Percentiles rank a stretch among this genome's conserved stretches.
These are phyloP conservation scores for Rhynchopsitta pachyrhyncha DNA, from an alignment of 2,113 vertebrate genomes.

Conservation along the genomic window DNA sequence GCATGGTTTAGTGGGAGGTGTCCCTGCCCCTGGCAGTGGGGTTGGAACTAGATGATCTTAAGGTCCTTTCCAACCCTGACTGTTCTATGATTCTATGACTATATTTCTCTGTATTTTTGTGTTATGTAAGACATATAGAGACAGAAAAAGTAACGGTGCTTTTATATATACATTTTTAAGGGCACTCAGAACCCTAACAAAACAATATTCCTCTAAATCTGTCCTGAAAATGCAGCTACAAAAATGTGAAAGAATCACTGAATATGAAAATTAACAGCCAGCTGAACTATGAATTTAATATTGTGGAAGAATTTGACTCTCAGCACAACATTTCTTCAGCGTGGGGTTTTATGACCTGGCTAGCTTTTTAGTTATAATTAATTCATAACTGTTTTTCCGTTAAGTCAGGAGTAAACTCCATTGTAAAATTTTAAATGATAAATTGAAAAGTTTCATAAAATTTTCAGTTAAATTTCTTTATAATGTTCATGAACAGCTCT, in stretches of 20 bases:
- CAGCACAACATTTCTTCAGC: neutral
- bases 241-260: neutral
- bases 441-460: neutral
- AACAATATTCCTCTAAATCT: neutral
- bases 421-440: neutral
- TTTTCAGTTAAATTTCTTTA: neutral
- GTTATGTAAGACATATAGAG: neutral
- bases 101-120: neutral
- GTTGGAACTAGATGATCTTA: too few species aligned
- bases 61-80: too few species aligned
- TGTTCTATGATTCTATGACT: too few species aligned
- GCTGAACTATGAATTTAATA: neutral
- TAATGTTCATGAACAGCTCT: neutral
- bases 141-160: neutral
- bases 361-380: neutral
- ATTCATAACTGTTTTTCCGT: neutral
- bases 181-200: neutral
- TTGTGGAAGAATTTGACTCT: neutral
- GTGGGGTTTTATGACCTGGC: neutral
- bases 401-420: neutral
- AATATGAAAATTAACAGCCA: neutral
- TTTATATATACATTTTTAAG: neutral
- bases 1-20: too few species aligned
- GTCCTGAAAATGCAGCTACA: neutral
- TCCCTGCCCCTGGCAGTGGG: too few species aligned